Conservation (phyloP, 2,113 vertebrate species). For the Pollachius pollachius region DNA sequence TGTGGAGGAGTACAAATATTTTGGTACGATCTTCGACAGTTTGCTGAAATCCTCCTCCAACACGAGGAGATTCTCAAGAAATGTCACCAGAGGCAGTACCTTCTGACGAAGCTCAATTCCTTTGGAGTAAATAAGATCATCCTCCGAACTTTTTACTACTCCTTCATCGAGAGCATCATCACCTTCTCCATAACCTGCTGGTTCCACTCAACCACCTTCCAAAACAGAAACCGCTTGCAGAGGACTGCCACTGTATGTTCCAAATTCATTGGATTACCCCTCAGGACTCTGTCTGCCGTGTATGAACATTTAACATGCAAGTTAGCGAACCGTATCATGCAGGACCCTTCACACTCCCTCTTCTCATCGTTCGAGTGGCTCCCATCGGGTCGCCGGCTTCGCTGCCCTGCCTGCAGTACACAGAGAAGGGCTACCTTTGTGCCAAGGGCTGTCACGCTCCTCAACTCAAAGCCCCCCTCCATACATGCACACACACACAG, state of each 20-base stretch:
- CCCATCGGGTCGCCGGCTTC: background rate
- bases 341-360: background rate
- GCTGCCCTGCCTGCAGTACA: background rate
- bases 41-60: background rate
- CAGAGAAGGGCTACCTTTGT: background rate
- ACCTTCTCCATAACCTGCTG: background rate
- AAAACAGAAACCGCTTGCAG: background rate
- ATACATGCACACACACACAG: background rate
- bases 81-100: background rate
- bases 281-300: background rate
- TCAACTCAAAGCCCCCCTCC: too few species aligned
- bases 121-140: background rate
- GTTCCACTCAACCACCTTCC: background rate
- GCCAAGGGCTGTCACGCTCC: too few species aligned
- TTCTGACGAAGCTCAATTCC: background rate
- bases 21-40: constrained; percentile 1
- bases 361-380: background rate
- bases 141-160: background rate
- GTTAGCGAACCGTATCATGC: background rate
- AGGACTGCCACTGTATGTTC: background rate
- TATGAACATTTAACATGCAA: background rate
- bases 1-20: background rate
- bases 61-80: background rate
- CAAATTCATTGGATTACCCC: too few species aligned
- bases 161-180: background rate